Conservation (phyloP, 2,888 invertebrate genomes). For the Oscheius myriophilus region DNA sequence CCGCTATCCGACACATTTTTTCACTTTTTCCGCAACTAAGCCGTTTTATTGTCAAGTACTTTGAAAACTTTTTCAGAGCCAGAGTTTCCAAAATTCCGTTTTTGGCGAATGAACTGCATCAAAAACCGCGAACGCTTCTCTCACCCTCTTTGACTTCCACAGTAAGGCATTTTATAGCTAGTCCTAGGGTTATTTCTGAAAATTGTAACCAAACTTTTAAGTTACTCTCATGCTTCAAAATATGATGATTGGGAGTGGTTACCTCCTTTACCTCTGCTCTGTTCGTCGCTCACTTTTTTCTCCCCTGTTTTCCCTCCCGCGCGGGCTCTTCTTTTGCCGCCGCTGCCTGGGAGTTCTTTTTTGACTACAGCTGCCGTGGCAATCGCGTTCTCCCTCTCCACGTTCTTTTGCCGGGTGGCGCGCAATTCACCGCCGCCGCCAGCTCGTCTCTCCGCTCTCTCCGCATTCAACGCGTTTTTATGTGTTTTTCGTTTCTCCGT, state of each 20-base stretch:
- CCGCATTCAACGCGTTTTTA: conserved; percentile 22
- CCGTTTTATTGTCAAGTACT: too few relatives aligned
- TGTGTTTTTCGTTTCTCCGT: conserved; percentile 25
- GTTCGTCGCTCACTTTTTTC: conserved; percentile 5
- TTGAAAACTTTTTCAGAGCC: too few relatives aligned
- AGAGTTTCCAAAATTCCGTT: too few relatives aligned
- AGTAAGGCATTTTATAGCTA: too few relatives aligned
- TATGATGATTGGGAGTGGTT: neutral
- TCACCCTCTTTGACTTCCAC: too few relatives aligned
- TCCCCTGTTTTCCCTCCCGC: neutral
- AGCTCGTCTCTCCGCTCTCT: conserved; percentile 9
- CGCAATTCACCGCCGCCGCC: conserved; percentile 24
- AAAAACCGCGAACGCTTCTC: too few relatives aligned
- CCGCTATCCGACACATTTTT: too few relatives aligned
- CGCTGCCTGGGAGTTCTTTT: conserved; percentile 23
- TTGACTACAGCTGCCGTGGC: conserved; percentile 31
- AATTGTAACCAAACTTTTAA: too few relatives aligned
- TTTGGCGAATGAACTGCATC: too few relatives aligned
- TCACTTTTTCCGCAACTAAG: too few relatives aligned
- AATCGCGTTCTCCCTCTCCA: conserved; percentile 22
- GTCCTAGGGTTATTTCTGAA: too few relatives aligned
- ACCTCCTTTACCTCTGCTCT: neutral
- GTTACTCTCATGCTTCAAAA: too few relatives aligned
- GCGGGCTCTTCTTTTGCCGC: neutral
- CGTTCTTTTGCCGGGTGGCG: conserved; percentile 30